Base-by-base conservation (phyloP, 2,888 invertebrate genomes). In the Cheilosia variabilis region DNA sequence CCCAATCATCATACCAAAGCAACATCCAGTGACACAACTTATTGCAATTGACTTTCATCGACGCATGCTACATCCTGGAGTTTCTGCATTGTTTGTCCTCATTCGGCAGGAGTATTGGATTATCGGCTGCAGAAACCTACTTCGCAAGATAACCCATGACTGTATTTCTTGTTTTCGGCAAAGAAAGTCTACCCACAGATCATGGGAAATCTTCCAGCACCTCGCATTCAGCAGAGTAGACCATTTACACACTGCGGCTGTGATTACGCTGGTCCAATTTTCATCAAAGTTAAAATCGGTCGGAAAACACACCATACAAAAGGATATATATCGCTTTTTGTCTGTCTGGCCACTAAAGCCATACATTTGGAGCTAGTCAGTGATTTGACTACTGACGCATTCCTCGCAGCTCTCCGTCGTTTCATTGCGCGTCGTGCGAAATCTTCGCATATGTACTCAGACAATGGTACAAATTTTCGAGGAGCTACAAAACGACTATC, bases 301-400 rank as follows among this genome's bases (percentile, higher is more conserved):
- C 10, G 37, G 0, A 37, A 37, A 37, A 10, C 37, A 4, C 37
- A 37, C 2, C 4, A 10, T 10, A 37, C 24, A 10, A 82, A 82
- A 27, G 76, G 69, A 1, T 87, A 69, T 45, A 69, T 87, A 31
- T 34, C 83, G 19, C 22, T 71, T 13, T 71, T 82, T 19, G 65
- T 34, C n/a, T 82, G 71, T 55, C 41, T 82, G 4, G 58, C 50
- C 6, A 79, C 65, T 22, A 79, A 84, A n/a, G 53, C 47, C 5
- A 24, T 81, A 47, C 62, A 82, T n/a, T 57, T 82, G 15, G 81
- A 82, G 10, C 15, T 87, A 5, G 81, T 87, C 1, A 87, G 71
- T 34, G 75, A 78, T 47, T 45, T 82, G 13, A 73, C 81, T 6
- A 69, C 55, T 2, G 77, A 87, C 2, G 45, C 65, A 1, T 65